Evolutionary conservation across 2,888 invertebrate species (phyloP), one percentile per base, ranked within the genome.

Genomic region (Schrankia costaestrigalis): DNA sequence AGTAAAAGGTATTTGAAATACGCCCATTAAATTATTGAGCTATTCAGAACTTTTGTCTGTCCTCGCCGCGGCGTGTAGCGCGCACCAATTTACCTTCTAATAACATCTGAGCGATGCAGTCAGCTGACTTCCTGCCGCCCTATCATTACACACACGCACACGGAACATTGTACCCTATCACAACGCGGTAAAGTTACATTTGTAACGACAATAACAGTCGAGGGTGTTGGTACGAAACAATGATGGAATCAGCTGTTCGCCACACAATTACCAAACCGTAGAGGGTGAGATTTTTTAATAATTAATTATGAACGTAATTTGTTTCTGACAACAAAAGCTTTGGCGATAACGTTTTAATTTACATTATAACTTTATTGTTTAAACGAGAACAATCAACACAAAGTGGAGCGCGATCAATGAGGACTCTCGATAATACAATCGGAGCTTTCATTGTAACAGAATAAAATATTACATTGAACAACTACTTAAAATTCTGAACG

Each of bases 91-190:
- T 40, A 38, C 37, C 39, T 46, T 50, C 42, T 46, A 56, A 56
- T 53, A 54, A 56, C 48, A 54, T 54, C 56, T 45, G 51, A 57
- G 45, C 45, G 58, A 37, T 30, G 51, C 46, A 58, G 57, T 58
- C 58, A 58, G 58, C 57, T 58, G 57, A 58, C 58, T 58, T 56
- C 56, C 48, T 44, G 47, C 53, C 54, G 41, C 59, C 59, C 59
- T 30, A 41, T 34, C 35, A 42, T 56, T 44, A 42, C 7, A 14
- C 23, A 1, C 2, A n/a, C n/a, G 0, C 5, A 1, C 35, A 30
- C 21, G 2, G 6, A 1, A 54, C 37, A 31, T 11, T n/a, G 6
- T 7, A 35, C 34, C 24, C 18, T 46, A 15, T 9, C 0, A 0
- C 11, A 0, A 7, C 0, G 0, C 0, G 0, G 9, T 35, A 48